Evolutionary conservation across 2,113 vertebrate species (phyloP), one percentile per base, ranked within the genome.

Genomic region (Acanthochromis polyacanthus): DNA sequence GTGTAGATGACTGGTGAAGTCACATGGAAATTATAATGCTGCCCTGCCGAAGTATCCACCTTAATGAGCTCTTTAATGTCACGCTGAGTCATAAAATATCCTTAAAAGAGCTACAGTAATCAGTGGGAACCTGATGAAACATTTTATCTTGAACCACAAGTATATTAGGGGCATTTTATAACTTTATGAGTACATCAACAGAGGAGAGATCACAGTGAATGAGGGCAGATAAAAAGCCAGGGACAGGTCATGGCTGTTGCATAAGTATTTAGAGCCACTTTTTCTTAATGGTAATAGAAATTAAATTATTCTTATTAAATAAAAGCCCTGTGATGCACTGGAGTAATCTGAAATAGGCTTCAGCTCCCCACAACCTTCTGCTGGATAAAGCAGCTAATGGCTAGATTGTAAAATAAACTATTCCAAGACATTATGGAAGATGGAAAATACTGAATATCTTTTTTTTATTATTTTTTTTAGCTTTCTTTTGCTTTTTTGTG

Each of bases 41-140:
- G 1, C 46, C 12, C 10, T 53, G 23, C 46, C 43, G 40, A 64
- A 4, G 15, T 10, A 28, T 51, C 15, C 8, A 36, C 14, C 16
- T 71, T n/a, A 55, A 71, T 43, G 19, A 80, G 32, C 19, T 69
- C 5, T 57, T 70, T 73, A 22, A 48, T 50, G n/a, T 40, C 52
- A 65, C n/a, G 52, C 12, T 1, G 25, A 57, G 22, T 59, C 4
- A 16, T 69, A 5, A 71, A 61, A 17, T 32, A 71, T 9, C 45
- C 50, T 50, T 19, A 1, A 22, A 85, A 57, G 10, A 61, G 58
- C 23, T 56, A 28, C 48, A 25, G 7, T 73, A 69, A 78, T 53
- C 15, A n/a, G 4, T n/a, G 4, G 15, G 10, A 36, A 28, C 10
- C 36, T 25, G 5, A 53, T 5, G 30, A 38, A 64, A 50, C 20